Percentiles rank a stretch among this genome's conserved stretches.
phyloP scores from a whole-genome alignment of 2,888 invertebrate species.

The Drosophila anomalata region DNA sequence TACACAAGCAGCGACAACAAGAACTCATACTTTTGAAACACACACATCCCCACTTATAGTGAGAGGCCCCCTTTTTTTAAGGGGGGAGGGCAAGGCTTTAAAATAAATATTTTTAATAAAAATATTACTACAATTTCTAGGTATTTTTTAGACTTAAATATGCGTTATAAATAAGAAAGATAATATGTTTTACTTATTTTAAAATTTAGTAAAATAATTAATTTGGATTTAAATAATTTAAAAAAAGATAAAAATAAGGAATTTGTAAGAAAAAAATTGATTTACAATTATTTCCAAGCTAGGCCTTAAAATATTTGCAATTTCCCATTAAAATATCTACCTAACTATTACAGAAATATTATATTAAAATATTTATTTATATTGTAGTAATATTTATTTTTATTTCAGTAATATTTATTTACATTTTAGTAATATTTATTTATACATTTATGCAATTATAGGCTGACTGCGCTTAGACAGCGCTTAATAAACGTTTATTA shows the following conservation, averaged over 20 bases:
- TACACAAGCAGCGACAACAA: conserved; percentile 28
- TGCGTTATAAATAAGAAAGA: too few species aligned
- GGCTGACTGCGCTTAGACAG: conserved; percentile 34
- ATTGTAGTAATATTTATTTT: neutral
- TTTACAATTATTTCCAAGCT: neutral
- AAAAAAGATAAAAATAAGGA: too few species aligned
- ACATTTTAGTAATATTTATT: neutral
- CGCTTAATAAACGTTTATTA: conserved; percentile 60
- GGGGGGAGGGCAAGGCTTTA: too few species aligned
- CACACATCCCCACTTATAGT: neutral
- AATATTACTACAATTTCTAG: too few species aligned
- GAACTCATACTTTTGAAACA: conserved; percentile 5
- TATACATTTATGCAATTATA: conserved; percentile 26
- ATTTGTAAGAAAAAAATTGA: neutral
- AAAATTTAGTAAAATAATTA: too few species aligned
- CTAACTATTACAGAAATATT: neutral
- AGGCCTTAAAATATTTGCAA: conserved; percentile 4
- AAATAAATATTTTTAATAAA: too few species aligned
- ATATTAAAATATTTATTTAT: conserved; percentile 7
- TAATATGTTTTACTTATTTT: too few species aligned
- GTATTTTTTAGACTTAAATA: neutral
- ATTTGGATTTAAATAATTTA: too few species aligned
- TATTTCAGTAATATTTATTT: too few species aligned
- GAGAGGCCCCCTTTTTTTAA: too few species aligned
- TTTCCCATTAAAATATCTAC: conserved; percentile 10